Conservation (phyloP, 2,888 invertebrate genomes). For the Timema podura region DNA sequence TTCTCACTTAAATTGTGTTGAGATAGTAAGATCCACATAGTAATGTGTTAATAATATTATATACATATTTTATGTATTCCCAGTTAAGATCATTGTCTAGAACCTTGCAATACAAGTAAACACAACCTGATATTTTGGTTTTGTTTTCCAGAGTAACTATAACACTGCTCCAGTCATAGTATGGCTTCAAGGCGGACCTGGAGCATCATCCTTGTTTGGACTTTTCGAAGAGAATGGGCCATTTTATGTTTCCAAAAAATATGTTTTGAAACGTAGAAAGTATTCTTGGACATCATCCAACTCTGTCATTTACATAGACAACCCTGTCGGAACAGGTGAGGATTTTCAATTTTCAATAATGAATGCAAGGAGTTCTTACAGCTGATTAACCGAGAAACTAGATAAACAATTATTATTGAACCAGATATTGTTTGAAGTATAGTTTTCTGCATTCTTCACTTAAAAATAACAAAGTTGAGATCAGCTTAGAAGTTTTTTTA, state of each 20-base stretch:
- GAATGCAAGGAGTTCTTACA: neutral
- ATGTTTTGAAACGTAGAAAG: slow-evolving; percentile 57
- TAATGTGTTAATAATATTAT: too few species aligned
- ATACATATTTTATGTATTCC: too few species aligned
- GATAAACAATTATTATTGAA: too few species aligned
- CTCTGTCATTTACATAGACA: slow-evolving; percentile 84
- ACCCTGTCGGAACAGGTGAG: slow-evolving; percentile 75
- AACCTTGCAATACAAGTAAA: too few species aligned
- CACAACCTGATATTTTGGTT: neutral
- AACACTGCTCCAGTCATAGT: slow-evolving; percentile 65
- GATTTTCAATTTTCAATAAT: neutral
- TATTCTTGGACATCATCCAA: slow-evolving; percentile 77
- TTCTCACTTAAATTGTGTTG: too few species aligned
- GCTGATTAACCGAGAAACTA: neutral
- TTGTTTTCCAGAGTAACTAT: slow-evolving; percentile 19
- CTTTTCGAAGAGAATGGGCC: slow-evolving; percentile 85
- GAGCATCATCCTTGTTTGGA: slow-evolving; percentile 73
- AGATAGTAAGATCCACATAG: too few species aligned
- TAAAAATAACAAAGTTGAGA: neutral
- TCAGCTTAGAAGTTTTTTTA: too few species aligned
- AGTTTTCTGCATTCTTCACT: neutral
- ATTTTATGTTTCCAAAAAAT: slow-evolving; percentile 51
- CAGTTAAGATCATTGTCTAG: too few species aligned
- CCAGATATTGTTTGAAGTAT: neutral
- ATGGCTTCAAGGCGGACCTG: slow-evolving; percentile 86